These are phyloP conservation scores for Perca flavescens DNA, from an alignment of 2,113 vertebrate species.

Conservation along the genomic window DNA sequence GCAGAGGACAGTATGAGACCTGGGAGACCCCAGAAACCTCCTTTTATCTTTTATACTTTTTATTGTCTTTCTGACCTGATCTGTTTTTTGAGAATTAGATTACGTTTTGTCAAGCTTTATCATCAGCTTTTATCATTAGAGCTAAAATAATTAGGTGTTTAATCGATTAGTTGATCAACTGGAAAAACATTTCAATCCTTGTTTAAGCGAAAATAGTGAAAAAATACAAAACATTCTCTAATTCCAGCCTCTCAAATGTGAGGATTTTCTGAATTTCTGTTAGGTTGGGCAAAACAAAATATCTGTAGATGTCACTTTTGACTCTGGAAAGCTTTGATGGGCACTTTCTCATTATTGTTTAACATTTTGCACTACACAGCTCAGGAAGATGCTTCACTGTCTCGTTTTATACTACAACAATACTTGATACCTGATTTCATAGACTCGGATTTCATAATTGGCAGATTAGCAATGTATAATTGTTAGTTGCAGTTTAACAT, in stretches of 20 bases:
- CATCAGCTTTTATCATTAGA: neutral
- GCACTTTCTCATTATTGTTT: neutral
- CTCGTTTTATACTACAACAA: too few species aligned
- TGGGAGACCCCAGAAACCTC: neutral
- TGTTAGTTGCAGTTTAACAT: neutral
- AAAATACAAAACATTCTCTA: too few species aligned
- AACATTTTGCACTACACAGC: neutral
- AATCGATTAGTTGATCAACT: neutral
- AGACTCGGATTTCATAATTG: neutral
- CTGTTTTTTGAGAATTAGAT: neutral
- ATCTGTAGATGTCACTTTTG: neutral
- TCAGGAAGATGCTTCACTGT: too few species aligned
- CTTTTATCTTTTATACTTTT: neutral
- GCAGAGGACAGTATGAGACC: conserved; percentile 5
- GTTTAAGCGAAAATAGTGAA: neutral
- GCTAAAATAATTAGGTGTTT: neutral
- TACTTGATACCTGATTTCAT: neutral
- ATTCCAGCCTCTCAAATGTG: too few species aligned
- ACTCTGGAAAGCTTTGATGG: neutral
- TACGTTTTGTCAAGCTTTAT: neutral
- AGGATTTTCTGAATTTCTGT: too few species aligned
- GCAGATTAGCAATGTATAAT: neutral
- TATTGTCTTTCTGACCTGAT: neutral
- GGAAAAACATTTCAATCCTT: neutral
- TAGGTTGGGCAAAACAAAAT: neutral